Percentiles rank a stretch among this genome's conserved stretches.
These are phyloP conservation scores for Lycocorax pyrrhopterus DNA, from an alignment of 2,113 vertebrate species.

Conservation along the genomic window DNA sequence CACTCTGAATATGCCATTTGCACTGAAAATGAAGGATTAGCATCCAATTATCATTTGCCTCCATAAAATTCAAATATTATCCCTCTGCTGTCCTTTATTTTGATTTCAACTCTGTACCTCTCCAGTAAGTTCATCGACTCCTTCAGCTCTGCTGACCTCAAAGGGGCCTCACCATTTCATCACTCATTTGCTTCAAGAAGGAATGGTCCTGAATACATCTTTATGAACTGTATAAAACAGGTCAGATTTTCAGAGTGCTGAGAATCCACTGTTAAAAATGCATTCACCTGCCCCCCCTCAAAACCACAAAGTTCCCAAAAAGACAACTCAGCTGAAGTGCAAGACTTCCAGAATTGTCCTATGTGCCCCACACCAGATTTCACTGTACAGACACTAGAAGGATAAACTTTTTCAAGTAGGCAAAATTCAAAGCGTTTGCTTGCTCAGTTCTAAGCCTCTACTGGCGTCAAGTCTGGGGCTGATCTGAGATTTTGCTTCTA, in stretches of 20 bases:
- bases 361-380: neutral
- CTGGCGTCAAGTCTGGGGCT: neutral
- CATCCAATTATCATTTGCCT: neutral
- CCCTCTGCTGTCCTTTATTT: neutral
- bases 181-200: neutral
- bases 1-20: neutral
- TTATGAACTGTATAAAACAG: neutral
- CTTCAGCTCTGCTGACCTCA: neutral
- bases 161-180: neutral
- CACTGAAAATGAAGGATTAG: neutral
- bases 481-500: neutral
- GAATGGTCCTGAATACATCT: neutral
- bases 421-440: neutral
- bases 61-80: neutral
- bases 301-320: neutral
- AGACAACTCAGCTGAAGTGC: neutral
- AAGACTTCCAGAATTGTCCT: neutral
- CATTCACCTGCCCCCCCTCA: fast-evolving
- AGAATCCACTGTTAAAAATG: neutral
- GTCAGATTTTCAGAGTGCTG: neutral
- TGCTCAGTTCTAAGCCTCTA: neutral
- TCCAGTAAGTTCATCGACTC: neutral
- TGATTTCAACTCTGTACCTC: neutral
- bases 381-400: too few relatives aligned
- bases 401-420: neutral